phyloP scores from a whole-genome alignment of 2,113 vertebrate genomes.

The Choloepus hoffmanni region DNA sequence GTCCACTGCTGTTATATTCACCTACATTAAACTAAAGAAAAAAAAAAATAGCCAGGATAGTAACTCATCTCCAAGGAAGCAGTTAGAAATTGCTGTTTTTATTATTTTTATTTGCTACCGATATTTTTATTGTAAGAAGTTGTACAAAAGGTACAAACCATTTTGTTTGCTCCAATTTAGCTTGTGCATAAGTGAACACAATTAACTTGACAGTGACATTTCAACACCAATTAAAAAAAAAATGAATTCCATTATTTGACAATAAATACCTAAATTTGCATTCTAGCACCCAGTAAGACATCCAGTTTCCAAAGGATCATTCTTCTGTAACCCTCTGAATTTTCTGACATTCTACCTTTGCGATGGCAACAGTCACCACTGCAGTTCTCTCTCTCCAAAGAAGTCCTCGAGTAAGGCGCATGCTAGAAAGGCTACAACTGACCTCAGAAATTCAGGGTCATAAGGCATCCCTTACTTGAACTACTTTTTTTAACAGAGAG shows the following conservation, averaged over 20 bases:
- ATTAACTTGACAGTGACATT: slow-evolving; percentile 79
- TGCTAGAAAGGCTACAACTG: slow-evolving; percentile 35
- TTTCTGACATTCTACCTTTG: slow-evolving; percentile 69
- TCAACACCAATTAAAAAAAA: slow-evolving; percentile 82
- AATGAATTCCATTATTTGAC: slow-evolving; percentile 82
- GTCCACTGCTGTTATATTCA: slow-evolving; percentile 79
- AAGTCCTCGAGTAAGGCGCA: slow-evolving; percentile 61
- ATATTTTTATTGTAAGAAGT: slow-evolving; percentile 78
- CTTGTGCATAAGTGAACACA: slow-evolving; percentile 79
- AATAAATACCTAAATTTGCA: slow-evolving; percentile 88
- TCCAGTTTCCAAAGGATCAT: slow-evolving; percentile 87
- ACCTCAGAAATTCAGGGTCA: slow-evolving; percentile 34
- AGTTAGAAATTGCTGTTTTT: slow-evolving; percentile 70
- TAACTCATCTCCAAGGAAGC: slow-evolving; percentile 76
- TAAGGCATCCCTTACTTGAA: slow-evolving; percentile 63
- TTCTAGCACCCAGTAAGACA: slow-evolving; percentile 88
- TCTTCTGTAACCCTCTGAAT: slow-evolving; percentile 80
- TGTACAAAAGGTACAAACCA: slow-evolving; percentile 81
- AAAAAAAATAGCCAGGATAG: slow-evolving; percentile 75
- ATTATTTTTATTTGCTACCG: slow-evolving; percentile 79
- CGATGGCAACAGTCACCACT: neutral
- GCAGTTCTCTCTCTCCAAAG: slow-evolving; percentile 68
- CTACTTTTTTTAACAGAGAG: slow-evolving; percentile 67
- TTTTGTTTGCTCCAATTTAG: slow-evolving; percentile 78
- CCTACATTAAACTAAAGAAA: slow-evolving; percentile 78